These are phyloP conservation scores for Metacarcinus magister DNA, from an alignment of 2,888 invertebrate genomes.

Conservation along the genomic window DNA sequence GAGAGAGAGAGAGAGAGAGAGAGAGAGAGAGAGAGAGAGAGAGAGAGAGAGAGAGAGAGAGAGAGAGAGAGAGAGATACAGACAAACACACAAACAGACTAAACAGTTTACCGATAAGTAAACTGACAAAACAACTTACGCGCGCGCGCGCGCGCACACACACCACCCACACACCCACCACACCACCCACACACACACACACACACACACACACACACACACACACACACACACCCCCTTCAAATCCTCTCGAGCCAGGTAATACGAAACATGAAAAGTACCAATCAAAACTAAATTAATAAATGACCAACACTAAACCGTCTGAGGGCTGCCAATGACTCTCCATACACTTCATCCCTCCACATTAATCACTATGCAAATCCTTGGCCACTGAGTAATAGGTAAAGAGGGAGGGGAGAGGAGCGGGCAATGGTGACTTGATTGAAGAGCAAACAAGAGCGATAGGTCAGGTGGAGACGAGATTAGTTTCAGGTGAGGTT, in stretches of 20 bases:
- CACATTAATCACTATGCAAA: slow-evolving; percentile 33
- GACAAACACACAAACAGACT: background rate
- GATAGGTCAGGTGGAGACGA: background rate
- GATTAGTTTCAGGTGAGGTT: background rate
- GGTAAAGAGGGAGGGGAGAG: background rate
- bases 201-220: background rate
- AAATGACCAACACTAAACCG: background rate
- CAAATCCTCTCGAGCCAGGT: background rate
- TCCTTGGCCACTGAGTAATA: background rate
- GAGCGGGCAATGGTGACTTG: background rate
- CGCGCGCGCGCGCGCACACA: no score
- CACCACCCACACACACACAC: no score
- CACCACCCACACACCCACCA: no score
- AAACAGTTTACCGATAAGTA: no score
- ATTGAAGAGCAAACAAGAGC: slow-evolving; percentile 32
- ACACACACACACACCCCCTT: background rate
- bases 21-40: background rate
- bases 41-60: background rate
- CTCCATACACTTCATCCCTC: background rate
- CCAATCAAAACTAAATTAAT: background rate
- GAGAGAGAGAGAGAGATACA: background rate
- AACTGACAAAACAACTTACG: no score
- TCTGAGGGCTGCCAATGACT: background rate
- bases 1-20: background rate
- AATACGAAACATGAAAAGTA: background rate